These are phyloP conservation scores for Drosophila meridionalis DNA, from an alignment of 2,888 invertebrate genomes.

Conservation along the genomic window DNA sequence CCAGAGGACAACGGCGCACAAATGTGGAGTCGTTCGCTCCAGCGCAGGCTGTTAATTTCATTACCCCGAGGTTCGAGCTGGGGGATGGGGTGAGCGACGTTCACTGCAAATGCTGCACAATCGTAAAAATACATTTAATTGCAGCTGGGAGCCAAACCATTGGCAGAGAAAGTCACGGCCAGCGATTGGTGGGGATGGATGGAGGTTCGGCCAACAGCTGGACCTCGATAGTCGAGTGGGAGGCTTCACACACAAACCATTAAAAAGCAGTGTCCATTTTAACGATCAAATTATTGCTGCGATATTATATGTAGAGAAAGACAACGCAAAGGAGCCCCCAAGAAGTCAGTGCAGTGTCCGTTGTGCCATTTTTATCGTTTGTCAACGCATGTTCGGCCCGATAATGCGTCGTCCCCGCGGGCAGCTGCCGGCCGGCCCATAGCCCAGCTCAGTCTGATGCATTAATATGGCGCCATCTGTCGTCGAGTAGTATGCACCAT, in stretches of 20 bases:
- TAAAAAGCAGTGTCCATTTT: constrained; percentile 72
- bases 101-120: constrained; percentile 68
- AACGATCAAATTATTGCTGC: constrained; percentile 77
- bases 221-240: background rate
- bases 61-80: constrained; percentile 37
- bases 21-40: constrained; percentile 21
- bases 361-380: constrained; percentile 2
- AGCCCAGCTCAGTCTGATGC: constrained; percentile 18
- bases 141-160: constrained; percentile 57
- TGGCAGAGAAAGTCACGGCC: constrained; percentile 24
- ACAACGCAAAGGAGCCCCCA: background rate
- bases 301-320: constrained; percentile 50
- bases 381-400: constrained; percentile 38
- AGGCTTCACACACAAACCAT: constrained; percentile 41
- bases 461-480: constrained; percentile 73
- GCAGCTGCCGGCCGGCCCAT: constrained; percentile 16
- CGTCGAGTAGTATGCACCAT: constrained; percentile 39
- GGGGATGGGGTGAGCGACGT: background rate
- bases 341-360: constrained; percentile 22
- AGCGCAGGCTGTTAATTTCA: constrained; percentile 63
- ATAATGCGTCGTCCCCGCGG: constrained; percentile 41
- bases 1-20: constrained; percentile 26
- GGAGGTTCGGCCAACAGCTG: background rate
- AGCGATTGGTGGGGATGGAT: background rate
- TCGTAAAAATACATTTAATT: constrained; percentile 81